phyloP scores from a whole-genome alignment of 2,888 invertebrate species.

The Bellardia bayeri region DNA sequence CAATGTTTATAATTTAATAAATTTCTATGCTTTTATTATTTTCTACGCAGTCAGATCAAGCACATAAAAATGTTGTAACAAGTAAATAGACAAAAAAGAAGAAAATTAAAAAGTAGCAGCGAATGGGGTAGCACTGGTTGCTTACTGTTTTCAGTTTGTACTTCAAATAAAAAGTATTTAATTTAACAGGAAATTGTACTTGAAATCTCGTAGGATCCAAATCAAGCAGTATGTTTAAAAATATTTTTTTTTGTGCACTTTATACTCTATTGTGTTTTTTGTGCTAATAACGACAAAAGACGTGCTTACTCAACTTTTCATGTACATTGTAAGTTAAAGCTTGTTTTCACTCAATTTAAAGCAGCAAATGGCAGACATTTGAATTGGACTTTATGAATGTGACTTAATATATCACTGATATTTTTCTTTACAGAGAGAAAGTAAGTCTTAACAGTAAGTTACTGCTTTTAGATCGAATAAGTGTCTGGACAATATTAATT shows the following conservation, averaged over 20 bases:
- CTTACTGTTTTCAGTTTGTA: not conserved
- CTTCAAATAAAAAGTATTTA: slow-evolving; percentile 59
- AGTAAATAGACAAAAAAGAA: not conserved
- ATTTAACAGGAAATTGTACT: slow-evolving; percentile 66
- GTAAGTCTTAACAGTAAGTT: too few species aligned
- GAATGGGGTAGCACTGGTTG: not conserved
- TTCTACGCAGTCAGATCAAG: not conserved
- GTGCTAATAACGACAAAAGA: slow-evolving; percentile 57
- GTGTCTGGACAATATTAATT: too few species aligned
- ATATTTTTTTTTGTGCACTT: not conserved
- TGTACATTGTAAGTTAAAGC: slow-evolving; percentile 42
- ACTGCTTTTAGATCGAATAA: too few species aligned
- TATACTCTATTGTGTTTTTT: slow-evolving; percentile 9
- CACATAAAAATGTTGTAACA: slow-evolving; percentile 23
- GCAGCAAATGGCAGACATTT: not conserved
- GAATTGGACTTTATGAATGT: not conserved
- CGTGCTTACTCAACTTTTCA: slow-evolving; percentile 65
- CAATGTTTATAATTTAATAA: slow-evolving; percentile 71
- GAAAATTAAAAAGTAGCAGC: too few species aligned
- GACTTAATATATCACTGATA: not conserved
- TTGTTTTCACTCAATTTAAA: slow-evolving; percentile 12
- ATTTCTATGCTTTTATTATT: slow-evolving; percentile 23
- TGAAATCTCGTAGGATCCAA: slow-evolving; percentile 55
- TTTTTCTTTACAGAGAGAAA: too few species aligned
- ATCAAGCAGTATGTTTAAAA: slow-evolving; percentile 38